Percentiles rank a stretch among this genome's conserved stretches.
These are phyloP conservation scores for Monoplex corrugatus DNA, from an alignment of 2,888 invertebrate species.

Conservation along the genomic window DNA sequence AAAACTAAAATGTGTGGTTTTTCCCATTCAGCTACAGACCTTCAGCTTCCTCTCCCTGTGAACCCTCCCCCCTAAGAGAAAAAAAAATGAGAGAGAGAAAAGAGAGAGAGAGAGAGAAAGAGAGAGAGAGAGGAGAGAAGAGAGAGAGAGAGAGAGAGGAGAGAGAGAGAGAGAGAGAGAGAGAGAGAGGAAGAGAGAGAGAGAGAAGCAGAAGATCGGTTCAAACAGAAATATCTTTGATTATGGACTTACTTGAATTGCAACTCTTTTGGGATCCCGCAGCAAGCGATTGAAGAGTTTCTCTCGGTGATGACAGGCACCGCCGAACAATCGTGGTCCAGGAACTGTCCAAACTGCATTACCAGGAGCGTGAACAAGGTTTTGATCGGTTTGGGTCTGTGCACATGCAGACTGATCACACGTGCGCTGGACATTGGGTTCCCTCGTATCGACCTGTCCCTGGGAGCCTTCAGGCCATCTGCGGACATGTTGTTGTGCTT, in stretches of 20 bases:
- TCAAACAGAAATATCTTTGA: no score
- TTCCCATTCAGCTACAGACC: no score
- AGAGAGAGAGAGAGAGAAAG: no score
- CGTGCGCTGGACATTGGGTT: conserved; percentile 45
- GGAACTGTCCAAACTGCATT: conserved; percentile 53
- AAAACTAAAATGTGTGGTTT: no score
- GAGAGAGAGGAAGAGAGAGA: no score
- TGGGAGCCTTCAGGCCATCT: neutral
- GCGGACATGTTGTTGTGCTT: neutral
- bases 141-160: no score
- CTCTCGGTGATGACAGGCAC: conserved; percentile 43
- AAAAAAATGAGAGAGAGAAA: no score
- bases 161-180: no score
- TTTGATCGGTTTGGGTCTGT: conserved; percentile 35
- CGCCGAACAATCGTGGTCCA: conserved; percentile 49
- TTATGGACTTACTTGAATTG: conserved; percentile 33
- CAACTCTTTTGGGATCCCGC: conserved; percentile 28
- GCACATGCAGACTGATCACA: conserved; percentile 46
- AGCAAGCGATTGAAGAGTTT: conserved; percentile 46
- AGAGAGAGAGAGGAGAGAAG: no score
- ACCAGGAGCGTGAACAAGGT: conserved; percentile 10
- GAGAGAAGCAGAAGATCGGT: no score
- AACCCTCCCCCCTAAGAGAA: no score
- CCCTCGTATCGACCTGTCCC: neutral
- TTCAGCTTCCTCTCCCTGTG: no score